phyloP scores from a whole-genome alignment of 2,113 vertebrate genomes.

The Epinephelus lanceolatus region DNA sequence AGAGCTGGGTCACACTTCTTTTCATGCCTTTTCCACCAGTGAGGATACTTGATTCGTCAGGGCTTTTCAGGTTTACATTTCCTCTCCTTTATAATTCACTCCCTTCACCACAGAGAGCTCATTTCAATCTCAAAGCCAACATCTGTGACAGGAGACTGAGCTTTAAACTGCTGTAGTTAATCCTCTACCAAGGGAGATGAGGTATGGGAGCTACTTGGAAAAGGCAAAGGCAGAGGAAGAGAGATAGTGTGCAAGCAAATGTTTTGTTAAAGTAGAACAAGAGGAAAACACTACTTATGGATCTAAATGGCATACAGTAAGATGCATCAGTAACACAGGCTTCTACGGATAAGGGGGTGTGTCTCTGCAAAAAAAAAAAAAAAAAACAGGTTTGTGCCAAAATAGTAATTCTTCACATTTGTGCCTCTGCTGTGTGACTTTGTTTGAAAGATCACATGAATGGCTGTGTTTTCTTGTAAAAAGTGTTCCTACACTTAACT shows the following conservation, averaged over 20 bases:
- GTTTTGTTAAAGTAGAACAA: neutral
- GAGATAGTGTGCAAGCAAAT: neutral
- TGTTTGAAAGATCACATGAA: too few species aligned
- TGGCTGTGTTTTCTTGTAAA: too few species aligned
- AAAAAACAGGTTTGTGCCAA: too few species aligned
- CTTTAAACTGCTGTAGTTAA: neutral
- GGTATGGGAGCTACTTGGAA: neutral
- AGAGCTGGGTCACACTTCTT: too few species aligned
- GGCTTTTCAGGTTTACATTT: neutral
- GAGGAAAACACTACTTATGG: neutral
- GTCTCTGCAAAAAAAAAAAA: neutral
- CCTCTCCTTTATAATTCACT: neutral
- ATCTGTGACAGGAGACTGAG: neutral
- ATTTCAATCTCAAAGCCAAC: neutral
- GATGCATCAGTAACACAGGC: neutral
- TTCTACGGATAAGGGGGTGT: neutral
- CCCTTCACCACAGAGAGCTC: neutral
- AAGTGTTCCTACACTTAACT: too few species aligned
- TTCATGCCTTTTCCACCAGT: neutral
- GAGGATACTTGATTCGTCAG: neutral
- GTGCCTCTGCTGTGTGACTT: too few species aligned
- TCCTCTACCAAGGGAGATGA: neutral
- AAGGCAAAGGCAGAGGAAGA: neutral
- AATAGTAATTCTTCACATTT: too few species aligned
- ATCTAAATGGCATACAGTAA: neutral